Base-by-base conservation (phyloP, 2,888 invertebrate species). In the Scaptomyza reducta region DNA sequence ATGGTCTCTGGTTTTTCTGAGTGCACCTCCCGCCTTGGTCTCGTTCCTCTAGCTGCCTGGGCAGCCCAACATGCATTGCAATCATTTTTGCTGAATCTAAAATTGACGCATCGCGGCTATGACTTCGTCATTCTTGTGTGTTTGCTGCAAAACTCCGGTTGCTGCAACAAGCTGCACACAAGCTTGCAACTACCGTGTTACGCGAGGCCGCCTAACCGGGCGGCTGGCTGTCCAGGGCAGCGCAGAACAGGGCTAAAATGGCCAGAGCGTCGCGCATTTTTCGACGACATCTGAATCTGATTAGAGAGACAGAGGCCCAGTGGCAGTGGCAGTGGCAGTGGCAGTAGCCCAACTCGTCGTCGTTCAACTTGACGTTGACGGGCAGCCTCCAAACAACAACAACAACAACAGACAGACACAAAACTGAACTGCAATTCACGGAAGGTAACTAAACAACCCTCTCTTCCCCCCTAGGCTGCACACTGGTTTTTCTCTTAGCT, bases 41-140 rank as follows among this genome's bases (percentile, higher is more conserved):
- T 5, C 55, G 59, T 50, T 41, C 25, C 67, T 70, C 44, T 73
- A 57, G 62, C 49, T 75, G 70, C 71, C 58, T 72, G 74, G 72
- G 78, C 78, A 70, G 66, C 70, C 84, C 87, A 82, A 85, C 87
- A 81, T 85, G 87, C 84, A 85, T 88, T 85, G 84, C 84, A 85
- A 85, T 85, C 88, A 85, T 88, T 85, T 85, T 85, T 88, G 85
- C 74, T 86, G 85, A 87, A 86, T 88, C 85, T 86, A 77, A 86
- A 88, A 81, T 86, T 86, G 88, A 86, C 89, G 85, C 85, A 85
- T 88, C 87, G 88, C 88, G 74, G 86, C 88, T 84, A 88, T 85
- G 84, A 85, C 84, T 85, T 88, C 84, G 84, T 85, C 84, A 85
- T 86, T 85, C 88, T 71, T 59, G 62, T 59, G 64, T 33, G 33